phyloP scores from a whole-genome alignment of 2,113 vertebrate genomes.

The Xyrauchen texanus region DNA sequence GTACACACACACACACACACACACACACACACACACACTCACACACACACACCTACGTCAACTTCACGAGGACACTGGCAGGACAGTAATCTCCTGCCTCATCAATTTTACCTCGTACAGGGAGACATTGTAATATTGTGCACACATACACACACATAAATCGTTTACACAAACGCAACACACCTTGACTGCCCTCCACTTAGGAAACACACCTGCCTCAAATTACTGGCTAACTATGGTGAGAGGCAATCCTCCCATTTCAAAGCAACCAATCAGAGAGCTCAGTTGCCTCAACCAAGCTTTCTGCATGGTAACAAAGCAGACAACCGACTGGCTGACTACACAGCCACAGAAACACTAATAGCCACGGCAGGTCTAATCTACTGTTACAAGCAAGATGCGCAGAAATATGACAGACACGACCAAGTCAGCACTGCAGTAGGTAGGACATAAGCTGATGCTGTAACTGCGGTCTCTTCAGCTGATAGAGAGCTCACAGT shows the following conservation, averaged over 20 bases:
- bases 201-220: conserved; percentile 67
- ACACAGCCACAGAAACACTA: background rate
- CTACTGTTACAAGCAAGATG: conserved; percentile 11
- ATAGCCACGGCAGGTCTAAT: conserved; percentile 19
- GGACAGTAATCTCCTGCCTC: conserved; percentile 76
- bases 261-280: conserved; percentile 60
- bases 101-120: conserved; percentile 72
- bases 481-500: conserved; percentile 7
- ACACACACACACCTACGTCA: conserved; percentile 58
- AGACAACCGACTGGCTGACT: background rate
- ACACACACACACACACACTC: background rate
- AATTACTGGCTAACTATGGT: conserved; percentile 63
- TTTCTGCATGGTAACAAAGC: conserved; percentile 56
- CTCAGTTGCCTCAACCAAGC: background rate
- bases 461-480: background rate
- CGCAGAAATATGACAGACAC: conserved; percentile 23
- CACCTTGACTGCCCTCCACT: conserved; percentile 63
- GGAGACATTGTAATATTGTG: conserved; percentile 64
- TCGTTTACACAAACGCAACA: background rate
- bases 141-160: conserved; percentile 13
- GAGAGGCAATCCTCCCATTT: conserved; percentile 53
- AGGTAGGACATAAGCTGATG: conserved; percentile 9
- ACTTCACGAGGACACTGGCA: conserved; percentile 75
- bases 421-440: conserved; percentile 20
- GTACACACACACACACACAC: background rate